Evolutionary conservation across 2,797 vertebrate species (phyloP), one percentile per base, ranked within the genome.

Genomic region (Poecile montanus): DNA sequence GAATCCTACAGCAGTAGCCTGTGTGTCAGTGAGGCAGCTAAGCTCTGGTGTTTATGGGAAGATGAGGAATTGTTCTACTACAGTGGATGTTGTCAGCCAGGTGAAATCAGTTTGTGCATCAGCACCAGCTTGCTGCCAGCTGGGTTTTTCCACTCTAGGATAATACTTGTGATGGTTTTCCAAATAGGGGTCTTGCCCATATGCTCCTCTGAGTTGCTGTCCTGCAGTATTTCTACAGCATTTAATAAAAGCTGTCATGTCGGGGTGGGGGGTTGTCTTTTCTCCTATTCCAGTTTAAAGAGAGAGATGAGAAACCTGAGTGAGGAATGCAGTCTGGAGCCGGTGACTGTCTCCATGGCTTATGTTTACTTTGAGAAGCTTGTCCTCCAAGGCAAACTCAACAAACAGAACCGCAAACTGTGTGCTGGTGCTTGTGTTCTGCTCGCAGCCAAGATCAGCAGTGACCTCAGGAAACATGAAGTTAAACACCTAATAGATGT

Each of bases 361-460:
- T 99, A 99, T 30, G 99, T 99, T 91, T 99, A 99, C 98, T 99
- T 99, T 53, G 99, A 99, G 98, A 99, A 99, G 98, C 98, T 99
- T 32, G 99, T 99, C 93, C 98, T 99, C 71, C 99, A 99, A 98
- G 99, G 99, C 92, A 98, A 98, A 47, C 98, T 99, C 94, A 99
- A 99, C 98, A 99, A 99, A 97, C 99, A 99, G 97, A 99, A 99
- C 98, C 98, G 99, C 97, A 99, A 99, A 97, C 98, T 99, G 96
- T 99, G 99, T 18, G 98, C 99, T 1, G 99, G 99, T 0, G 98
- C 99, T 11, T 99, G 99, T 1, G 99, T 99, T 74, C 98, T 99
- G 88, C 98, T 99, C 10, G 99, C 99, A 17, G 99, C 99, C 93
- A 99, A 99, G 98, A 99, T 99, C 98, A 99, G 99, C 98, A 99